These are phyloP conservation scores for Brachypalpus laphriformis DNA, from an alignment of 2,888 invertebrate genomes.

Conservation along the genomic window DNA sequence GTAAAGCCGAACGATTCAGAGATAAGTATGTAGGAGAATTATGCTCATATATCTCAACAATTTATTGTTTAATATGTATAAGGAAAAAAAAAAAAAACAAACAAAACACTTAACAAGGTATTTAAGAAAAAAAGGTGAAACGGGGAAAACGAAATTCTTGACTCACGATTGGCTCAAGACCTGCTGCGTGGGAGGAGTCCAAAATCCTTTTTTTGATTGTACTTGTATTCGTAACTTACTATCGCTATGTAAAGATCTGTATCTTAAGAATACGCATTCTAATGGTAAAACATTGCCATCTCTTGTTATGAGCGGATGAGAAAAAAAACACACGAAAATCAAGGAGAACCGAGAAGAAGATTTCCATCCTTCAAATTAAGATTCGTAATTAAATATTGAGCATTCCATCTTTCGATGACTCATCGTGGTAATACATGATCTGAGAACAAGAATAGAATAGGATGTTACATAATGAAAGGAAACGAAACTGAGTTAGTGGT, in stretches of 20 bases:
- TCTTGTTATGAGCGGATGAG: conserved; percentile 11
- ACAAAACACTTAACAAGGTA: conserved; percentile 52
- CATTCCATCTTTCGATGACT: not conserved
- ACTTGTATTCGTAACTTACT: conserved; percentile 17
- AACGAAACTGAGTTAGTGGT: no score
- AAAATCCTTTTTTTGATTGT: conserved; percentile 60
- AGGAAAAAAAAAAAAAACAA: conserved; percentile 42
- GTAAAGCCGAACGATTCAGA: conserved; percentile 5
- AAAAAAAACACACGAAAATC: not conserved
- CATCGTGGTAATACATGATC: not conserved
- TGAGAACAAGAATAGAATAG: not conserved
- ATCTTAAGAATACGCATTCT: conserved; percentile 28
- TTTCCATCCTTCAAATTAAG: not conserved
- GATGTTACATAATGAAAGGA: not conserved
- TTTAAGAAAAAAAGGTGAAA: conserved; percentile 23
- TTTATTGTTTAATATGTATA: conserved; percentile 33
- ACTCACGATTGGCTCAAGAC: conserved; percentile 54
- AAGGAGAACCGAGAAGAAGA: not conserved
- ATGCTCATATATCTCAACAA: conserved; percentile 25
- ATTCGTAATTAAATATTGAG: not conserved
- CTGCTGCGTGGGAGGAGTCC: conserved; percentile 61
- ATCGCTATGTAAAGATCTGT: conserved; percentile 14
- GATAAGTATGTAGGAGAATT: conserved; percentile 11
- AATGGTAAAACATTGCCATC: conserved; percentile 36
- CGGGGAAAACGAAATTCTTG: conserved; percentile 36